Base-by-base conservation (phyloP, 2,113 vertebrate genomes). In the Bothrops jararaca region DNA sequence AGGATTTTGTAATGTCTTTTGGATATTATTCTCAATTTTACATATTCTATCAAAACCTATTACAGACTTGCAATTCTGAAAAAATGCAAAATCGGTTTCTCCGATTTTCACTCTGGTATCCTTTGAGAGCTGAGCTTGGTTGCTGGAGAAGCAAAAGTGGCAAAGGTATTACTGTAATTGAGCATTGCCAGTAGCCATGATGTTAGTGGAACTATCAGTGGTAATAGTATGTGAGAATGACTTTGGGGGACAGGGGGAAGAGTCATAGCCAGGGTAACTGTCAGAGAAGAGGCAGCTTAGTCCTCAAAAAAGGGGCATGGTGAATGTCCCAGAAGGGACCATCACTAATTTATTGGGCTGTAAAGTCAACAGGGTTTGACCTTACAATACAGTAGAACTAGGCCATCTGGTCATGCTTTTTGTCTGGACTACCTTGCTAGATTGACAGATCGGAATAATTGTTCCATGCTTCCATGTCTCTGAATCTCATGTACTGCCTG, bases 81-180 rank as follows among this genome's bases (percentile, higher is more conserved):
- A 54, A 56, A 91, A 90, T n/a, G n/a, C 85, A 91, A n/a, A 50
- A 89, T 85, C n/a, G 53, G 39, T 92, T 48, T 90, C 93, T 64
- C 45, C 50, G 5, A 48, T 90, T 50, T 48, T 90, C 15, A n/a
- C 26, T 69, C 7, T 9, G 2, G 6, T 29, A 12, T 42, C 7
- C 8, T 48, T 69, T 29, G 34, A 69, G 64, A n/a, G 64, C 64
- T 69, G 29, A 69, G 29, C 12, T 69, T 69, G 5, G 12, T 34
- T 34, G 64, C 29, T 34, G 5, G 29, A 69, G 64, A 69, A 69
- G 29, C 64, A 69, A 69, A 34, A 69, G 29, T 69, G 29, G 29
- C 57, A 60, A 60, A 26, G 57, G 57, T 9, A 24, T 60, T 60
- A n/a, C n/a, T n/a, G n/a, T n/a, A 23, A 60, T 3, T 60, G 58